Evolutionary conservation across 92 coral and sea anemone species (phyloP).

Genomic region (Porites lobata): DNA sequence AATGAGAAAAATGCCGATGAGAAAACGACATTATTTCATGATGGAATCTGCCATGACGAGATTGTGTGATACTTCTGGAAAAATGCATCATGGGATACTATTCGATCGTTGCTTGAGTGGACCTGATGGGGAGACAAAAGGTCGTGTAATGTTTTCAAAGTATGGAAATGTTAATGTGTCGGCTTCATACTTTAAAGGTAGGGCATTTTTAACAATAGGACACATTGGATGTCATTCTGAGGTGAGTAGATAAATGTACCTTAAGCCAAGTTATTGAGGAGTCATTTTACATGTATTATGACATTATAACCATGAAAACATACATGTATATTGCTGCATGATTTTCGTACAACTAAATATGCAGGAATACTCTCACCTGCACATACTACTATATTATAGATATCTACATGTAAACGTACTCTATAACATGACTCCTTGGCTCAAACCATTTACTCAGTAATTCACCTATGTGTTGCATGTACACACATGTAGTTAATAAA

Average conservation of each 20-base stretch:
- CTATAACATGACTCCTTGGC: too few species aligned
- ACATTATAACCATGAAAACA: not conserved
- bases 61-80: too few species aligned
- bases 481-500: not conserved
- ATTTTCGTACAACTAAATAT: too few species aligned
- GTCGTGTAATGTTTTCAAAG: not conserved
- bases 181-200: not conserved
- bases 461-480: not conserved
- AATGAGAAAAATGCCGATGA: too few species aligned
- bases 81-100: too few species aligned
- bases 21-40: too few species aligned
- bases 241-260: not conserved
- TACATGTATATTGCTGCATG: too few species aligned
- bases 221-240: not conserved
- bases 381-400: too few species aligned
- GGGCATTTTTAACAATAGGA: slow-evolving; percentile 4
- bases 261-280: not conserved
- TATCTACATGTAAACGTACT: too few species aligned
- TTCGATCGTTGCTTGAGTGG: not conserved
- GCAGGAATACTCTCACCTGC: too few species aligned
- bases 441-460: too few species aligned
- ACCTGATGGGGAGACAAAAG: not conserved
- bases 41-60: too few species aligned
- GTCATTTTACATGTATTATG: not conserved
- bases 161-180: not conserved